Percentiles rank a stretch among this genome's conserved stretches.
phyloP scores from a whole-genome alignment of 2,113 vertebrate genomes.

The Anarhynchus alexandrinus region DNA sequence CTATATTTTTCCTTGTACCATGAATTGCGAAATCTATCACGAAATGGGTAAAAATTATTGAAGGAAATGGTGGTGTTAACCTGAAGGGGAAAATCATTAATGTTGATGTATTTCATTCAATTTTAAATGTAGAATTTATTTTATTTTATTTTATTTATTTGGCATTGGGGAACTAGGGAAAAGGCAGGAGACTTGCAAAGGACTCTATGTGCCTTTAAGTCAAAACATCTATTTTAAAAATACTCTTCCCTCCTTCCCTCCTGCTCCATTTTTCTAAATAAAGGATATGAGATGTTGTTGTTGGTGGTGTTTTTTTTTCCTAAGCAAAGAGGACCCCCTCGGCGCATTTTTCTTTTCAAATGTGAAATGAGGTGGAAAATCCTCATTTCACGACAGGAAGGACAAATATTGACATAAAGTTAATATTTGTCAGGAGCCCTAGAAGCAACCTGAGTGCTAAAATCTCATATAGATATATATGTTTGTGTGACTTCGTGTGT shows the following conservation, averaged over 20 bases:
- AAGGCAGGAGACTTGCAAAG: constrained; percentile 44
- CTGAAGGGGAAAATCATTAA: constrained; percentile 77
- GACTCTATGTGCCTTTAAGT: constrained; percentile 73
- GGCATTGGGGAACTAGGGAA: not conserved
- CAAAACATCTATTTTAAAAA: constrained; percentile 74
- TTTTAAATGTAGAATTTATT: constrained; percentile 73
- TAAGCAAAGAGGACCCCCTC: constrained; percentile 67
- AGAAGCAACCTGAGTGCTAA: constrained; percentile 65
- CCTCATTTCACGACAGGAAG: constrained; percentile 83
- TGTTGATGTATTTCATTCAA: constrained; percentile 76
- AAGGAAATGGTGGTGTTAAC: constrained; percentile 71
- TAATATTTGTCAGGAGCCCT: constrained; percentile 77
- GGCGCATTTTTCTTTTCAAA: constrained; percentile 79
- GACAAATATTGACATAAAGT: constrained; percentile 82
- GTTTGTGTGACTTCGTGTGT: not conserved
- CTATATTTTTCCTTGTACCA: constrained; percentile 33
- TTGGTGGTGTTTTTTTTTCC: not conserved
- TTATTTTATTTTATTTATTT: constrained; percentile 54
- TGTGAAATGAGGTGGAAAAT: constrained; percentile 86
- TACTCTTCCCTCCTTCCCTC: constrained; percentile 31
- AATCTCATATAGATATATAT: constrained; percentile 3
- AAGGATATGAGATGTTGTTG: constrained; percentile 59
- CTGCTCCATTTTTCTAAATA: constrained; percentile 75
- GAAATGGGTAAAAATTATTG: constrained; percentile 68
- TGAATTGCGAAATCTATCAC: constrained; percentile 68